Conservation (phyloP, 1,140 invertebrate species). For the Drosophila fuyamai region DNA sequence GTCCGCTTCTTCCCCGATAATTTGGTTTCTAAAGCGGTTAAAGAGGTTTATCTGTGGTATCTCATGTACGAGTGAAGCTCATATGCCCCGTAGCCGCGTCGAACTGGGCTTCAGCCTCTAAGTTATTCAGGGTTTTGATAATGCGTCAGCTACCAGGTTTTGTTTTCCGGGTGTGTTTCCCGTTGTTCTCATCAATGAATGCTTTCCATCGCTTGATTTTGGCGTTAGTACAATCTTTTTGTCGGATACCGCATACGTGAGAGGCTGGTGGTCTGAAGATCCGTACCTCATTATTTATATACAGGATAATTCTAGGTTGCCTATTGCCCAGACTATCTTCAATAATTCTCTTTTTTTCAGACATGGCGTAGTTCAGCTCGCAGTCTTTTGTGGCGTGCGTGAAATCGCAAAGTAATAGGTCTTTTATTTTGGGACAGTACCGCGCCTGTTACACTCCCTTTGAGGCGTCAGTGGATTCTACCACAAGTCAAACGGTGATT, state of each 20-base stretch:
- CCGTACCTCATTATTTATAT: background rate
- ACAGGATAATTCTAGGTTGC: constrained; percentile 18
- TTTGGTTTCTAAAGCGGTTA: constrained; percentile 35
- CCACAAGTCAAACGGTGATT: constrained; percentile 13
- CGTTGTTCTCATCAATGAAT: constrained; percentile 36
- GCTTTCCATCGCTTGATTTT: constrained; percentile 30
- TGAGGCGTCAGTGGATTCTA: constrained; percentile 10
- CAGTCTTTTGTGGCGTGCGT: constrained; percentile 4
- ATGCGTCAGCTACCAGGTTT: constrained; percentile 3
- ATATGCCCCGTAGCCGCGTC: constrained; percentile 17
- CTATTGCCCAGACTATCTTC: constrained; percentile 20
- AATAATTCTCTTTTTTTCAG: constrained; percentile 16
- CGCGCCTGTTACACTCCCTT: constrained; percentile 1
- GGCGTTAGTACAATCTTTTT: constrained; percentile 23
- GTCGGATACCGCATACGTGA: constrained; percentile 23
- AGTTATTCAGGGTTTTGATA: constrained; percentile 6
- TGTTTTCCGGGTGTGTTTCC: constrained; percentile 20
- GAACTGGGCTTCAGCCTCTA: constrained; percentile 3
- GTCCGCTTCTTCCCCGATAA: constrained; percentile 15
- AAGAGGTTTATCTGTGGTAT: constrained; percentile 27
- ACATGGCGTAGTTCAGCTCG: constrained; percentile 14
- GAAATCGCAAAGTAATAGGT: constrained; percentile 18
- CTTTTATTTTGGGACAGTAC: background rate
- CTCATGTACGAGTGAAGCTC: constrained; percentile 17
- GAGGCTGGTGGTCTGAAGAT: too few species aligned